Evolutionary conservation across 1,140 invertebrate species (phyloP), one percentile per base, ranked within the genome.

Genomic region (Ooceraea biroi): DNA sequence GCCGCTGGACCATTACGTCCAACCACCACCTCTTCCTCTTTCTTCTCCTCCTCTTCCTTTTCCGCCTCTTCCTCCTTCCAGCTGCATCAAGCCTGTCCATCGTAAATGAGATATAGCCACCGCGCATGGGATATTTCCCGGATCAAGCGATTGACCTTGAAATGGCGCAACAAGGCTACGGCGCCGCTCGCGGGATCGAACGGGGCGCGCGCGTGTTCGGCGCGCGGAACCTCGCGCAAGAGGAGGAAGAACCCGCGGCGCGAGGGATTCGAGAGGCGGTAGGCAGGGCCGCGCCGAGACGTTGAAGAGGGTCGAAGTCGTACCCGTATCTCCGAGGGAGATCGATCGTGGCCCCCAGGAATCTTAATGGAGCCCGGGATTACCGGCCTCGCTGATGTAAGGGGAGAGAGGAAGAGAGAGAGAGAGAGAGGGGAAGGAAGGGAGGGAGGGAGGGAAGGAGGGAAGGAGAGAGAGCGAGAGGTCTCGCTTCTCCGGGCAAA

Each of bases 341-440:
- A 86, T 86, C 84, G 87, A 90, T 87, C 85, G 73, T 80, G 60
- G 85, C 68, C 80, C 86, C 57, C 25, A 90, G 87, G 90, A 91
- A 91, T 91, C 90, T 90, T 91, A 91, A 91, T 91, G 90, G 90
- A 88, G 61, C 78, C 58, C 27, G 57, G 83, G 88, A 90, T 91
- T 90, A 88, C 82, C 89, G 52, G 63, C 25, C 76, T 61, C 66
- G 57, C n/a, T 63, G 77, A 65, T 48, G 68, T 46, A 65, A 58
- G 25, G 25, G 52, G 57, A 41, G 22, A 66, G 22, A 41, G 71
- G 55, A 48, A 41, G 71, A 41, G 57, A 19, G 25, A 82, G 19
- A 80, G 77, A 61, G 68, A 50, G 30, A n/a, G 46, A 27, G 46
- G n/a, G 8, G 12, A 3, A 48, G 8, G 12, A 3, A 48, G 52